phyloP scores from a whole-genome alignment of 2,797 vertebrate species.

The Poliocrania exsul region DNA sequence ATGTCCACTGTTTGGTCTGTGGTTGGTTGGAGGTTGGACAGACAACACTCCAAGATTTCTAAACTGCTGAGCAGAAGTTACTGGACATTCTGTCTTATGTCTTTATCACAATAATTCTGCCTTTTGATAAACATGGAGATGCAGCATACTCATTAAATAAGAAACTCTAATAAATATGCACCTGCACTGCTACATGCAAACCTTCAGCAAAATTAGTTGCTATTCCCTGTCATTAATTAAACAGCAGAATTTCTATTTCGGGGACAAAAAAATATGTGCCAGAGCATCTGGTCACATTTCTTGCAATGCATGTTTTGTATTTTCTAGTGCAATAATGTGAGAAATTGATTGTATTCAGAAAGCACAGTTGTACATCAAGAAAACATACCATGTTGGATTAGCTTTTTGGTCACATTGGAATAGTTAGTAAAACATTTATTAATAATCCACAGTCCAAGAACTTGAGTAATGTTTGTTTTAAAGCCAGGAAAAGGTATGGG shows the following conservation, averaged over 20 bases:
- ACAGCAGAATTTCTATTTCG: background rate
- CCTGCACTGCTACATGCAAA: background rate
- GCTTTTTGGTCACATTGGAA: background rate
- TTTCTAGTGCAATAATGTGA: background rate
- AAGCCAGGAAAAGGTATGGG: background rate
- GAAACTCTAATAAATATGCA: background rate
- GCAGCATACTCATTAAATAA: background rate
- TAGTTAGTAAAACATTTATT: background rate
- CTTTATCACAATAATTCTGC: background rate
- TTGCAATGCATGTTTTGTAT: background rate
- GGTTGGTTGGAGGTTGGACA: background rate
- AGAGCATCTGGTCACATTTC: constrained; percentile 23
- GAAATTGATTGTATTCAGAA: background rate
- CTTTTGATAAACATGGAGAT: background rate
- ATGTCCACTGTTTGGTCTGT: background rate
- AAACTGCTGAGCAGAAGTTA: background rate
- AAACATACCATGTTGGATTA: background rate
- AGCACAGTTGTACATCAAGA: background rate
- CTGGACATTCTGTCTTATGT: background rate
- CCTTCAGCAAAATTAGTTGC: background rate
- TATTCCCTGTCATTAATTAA: background rate
- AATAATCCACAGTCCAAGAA: background rate
- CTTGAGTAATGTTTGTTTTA: background rate
- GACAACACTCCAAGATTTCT: background rate
- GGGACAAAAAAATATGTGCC: background rate